Base-by-base conservation (phyloP, 2,113 vertebrate species). In the Acrocephalus arundinaceus region DNA sequence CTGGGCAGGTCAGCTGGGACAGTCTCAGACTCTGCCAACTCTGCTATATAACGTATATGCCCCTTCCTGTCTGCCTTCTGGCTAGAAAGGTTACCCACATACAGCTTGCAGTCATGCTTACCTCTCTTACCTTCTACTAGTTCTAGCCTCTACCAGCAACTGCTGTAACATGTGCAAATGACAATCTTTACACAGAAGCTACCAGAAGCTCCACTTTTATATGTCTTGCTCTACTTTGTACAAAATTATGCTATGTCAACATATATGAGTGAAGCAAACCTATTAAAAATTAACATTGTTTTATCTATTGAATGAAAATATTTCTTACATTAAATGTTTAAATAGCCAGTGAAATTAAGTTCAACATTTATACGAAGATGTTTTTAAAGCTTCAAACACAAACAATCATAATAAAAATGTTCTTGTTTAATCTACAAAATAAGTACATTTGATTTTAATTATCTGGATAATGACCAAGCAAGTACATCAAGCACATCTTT, bases 381-480 rank as follows among this genome's bases (percentile, higher is more conserved):
- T 94, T 97, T 97, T 97, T 89, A 96, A 97, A 97, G 93, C 95
- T 97, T 98, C 94, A 92, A 95, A 96, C 93, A 95, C 94, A 98
- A 98, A 97, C 96, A 97, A 96, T 97, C 93, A 97, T 96, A 95
- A 98, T 96, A 98, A 98, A 97, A 97, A 97, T 97, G 97, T 97
- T 97, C 96, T 89, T 94, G 90, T 96, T 98, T 98, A 97, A 98
- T 98, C 97, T 97, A 96, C 95, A 98, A 97, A 98, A 98, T 98
- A 98, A 98, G 96, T 97, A 97, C 97, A 97, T 98, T 98, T 98
- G 97, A 98, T 98, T 98, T 98, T 98, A 98, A 98, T 98, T 98
- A 98, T 95, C 97, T 97, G 78, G 95, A 90, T 98, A 98, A 98
- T 98, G 97, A 97, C 97, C 95, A 97, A 97, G 95, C 89, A 94